A percentile compares a stretch with the other conserved stretches of the same genome.
Evolutionary conservation across 2,888 invertebrate genomes (phyloP).

Genomic region (Eupithecia pulchellata): DNA sequence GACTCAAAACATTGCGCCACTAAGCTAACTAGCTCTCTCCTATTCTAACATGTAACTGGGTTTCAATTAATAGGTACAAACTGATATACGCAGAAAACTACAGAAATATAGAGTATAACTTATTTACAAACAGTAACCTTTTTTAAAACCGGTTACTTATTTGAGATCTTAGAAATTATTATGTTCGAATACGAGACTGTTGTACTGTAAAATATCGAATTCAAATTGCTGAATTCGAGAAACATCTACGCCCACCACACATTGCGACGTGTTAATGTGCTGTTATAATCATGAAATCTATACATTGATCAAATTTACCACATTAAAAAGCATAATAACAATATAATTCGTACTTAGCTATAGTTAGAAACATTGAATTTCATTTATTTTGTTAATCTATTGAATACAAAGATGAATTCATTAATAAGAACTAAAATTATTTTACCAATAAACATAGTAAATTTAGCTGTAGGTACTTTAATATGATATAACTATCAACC

Average conservation of each 20-base stretch:
- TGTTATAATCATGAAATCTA: no score
- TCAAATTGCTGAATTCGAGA: no score
- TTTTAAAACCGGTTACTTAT: not conserved
- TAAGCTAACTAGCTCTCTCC: slow-evolving; percentile 22
- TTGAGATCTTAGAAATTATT: not conserved
- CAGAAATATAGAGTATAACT: not conserved
- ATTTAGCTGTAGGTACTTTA: no score
- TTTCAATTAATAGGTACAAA: not conserved
- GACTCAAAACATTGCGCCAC: slow-evolving; percentile 13
- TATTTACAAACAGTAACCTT: not conserved
- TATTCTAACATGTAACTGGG: not conserved
- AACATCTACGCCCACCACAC: no score
- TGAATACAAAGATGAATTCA: not conserved
- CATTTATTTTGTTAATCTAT: not conserved
- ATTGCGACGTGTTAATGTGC: no score
- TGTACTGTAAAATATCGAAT: not conserved
- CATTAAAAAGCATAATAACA: slow-evolving; percentile 15
- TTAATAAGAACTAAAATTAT: not conserved
- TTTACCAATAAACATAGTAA: not conserved
- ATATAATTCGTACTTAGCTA: slow-evolving; percentile 31
- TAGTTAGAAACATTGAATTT: not conserved
- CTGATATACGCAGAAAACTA: not conserved
- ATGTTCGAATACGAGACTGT: not conserved
- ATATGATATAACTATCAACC: slow-evolving; percentile 44
- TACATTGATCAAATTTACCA: slow-evolving; percentile 33